phyloP scores from a whole-genome alignment of 2,113 vertebrate species.

The Perca schrenkii region DNA sequence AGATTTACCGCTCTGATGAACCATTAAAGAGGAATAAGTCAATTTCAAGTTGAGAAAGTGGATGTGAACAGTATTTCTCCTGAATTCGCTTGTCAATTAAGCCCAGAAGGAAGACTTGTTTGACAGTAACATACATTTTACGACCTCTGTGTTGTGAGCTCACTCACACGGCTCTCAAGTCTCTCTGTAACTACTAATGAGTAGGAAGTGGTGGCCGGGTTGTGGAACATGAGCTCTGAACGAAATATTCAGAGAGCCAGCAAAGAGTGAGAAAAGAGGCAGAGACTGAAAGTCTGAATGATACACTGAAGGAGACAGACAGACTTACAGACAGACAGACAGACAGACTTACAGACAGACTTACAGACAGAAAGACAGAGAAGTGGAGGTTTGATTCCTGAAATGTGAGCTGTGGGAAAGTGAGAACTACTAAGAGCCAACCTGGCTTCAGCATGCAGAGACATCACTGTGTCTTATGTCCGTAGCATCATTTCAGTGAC shows the following conservation, averaged over 20 bases:
- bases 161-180: conserved; percentile 53
- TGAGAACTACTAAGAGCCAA: not conserved
- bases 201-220: conserved; percentile 31
- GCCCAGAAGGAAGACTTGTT: not conserved
- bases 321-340: not conserved
- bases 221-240: conserved; percentile 49
- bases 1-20: conserved; percentile 39
- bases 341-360: not conserved
- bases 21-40: conserved; percentile 31
- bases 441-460: not conserved
- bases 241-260: conserved; percentile 16
- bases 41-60: conserved; percentile 23
- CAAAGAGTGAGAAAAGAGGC: not conserved
- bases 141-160: conserved; percentile 7
- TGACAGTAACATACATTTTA: conserved; percentile 18
- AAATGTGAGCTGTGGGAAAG: conserved; percentile 64
- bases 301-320: conserved; percentile 23
- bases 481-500: not conserved
- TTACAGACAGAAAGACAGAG: not conserved
- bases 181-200: conserved; percentile 40
- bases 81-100: conserved; percentile 11
- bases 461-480: not conserved
- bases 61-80: conserved; percentile 16
- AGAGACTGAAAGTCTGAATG: not conserved
- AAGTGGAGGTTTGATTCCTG: conserved; percentile 55